These are phyloP conservation scores for Adelges cooleyi DNA, from an alignment of 1,140 invertebrate genomes.

Conservation along the genomic window DNA sequence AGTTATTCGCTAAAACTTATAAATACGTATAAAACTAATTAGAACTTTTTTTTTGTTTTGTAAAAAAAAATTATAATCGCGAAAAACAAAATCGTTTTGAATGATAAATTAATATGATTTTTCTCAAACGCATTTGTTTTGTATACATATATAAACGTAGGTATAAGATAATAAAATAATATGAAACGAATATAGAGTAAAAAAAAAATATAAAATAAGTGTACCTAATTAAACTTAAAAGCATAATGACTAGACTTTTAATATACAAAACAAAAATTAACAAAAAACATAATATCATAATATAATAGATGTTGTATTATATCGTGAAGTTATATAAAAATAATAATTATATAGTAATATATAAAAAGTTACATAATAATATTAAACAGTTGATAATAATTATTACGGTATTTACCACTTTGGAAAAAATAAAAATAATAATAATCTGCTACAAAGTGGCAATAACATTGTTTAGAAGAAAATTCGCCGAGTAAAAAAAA, in stretches of 20 bases:
- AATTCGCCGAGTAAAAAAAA: conserved; percentile 15
- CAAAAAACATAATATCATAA: conserved; percentile 26
- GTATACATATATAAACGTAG: neutral
- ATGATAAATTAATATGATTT: neutral
- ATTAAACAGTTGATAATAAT: conserved; percentile 16
- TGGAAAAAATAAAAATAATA: conserved; percentile 1
- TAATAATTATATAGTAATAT: too few relatives aligned
- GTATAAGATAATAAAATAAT: too few relatives aligned
- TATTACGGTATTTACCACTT: conserved; percentile 13
- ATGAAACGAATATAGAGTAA: too few relatives aligned
- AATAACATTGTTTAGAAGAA: conserved; percentile 27
- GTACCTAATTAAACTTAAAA: conserved; percentile 24
- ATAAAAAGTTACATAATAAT: conserved; percentile 3
- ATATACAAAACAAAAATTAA: conserved; percentile 23
- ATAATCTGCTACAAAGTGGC: conserved; percentile 19
- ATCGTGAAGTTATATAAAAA: conserved; percentile 1
- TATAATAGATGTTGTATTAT: too few relatives aligned
- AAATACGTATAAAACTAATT: neutral
- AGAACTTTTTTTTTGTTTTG: neutral
- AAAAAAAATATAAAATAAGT: conserved; percentile 9
- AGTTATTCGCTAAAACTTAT: neutral
- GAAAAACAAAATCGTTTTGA: neutral
- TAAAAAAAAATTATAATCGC: neutral
- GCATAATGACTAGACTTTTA: conserved; percentile 26
- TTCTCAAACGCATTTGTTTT: neutral